These are phyloP conservation scores for Heliconius ismenius DNA, from an alignment of 2,888 invertebrate genomes.

Conservation along the genomic window DNA sequence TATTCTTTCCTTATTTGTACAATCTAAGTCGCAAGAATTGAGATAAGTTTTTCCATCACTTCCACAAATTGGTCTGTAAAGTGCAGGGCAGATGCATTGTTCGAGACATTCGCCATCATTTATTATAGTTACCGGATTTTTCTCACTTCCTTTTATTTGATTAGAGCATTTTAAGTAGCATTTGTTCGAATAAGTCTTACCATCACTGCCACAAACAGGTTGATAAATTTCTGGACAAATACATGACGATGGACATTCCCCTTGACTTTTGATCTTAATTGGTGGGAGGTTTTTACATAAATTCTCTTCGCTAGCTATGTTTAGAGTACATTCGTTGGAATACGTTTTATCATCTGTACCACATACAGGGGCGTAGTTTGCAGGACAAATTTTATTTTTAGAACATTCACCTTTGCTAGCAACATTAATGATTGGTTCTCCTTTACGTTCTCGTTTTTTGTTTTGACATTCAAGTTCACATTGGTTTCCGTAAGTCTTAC, in stretches of 20 bases:
- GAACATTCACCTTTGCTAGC: conserved; percentile 29
- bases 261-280: conserved; percentile 30
- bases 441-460: conserved; percentile 14
- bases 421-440: background rate
- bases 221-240: conserved; percentile 33
- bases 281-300: conserved; percentile 19
- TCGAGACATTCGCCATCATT: conserved; percentile 31
- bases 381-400: conserved; percentile 35
- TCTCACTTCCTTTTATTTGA: conserved; percentile 18
- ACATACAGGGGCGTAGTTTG: conserved; percentile 40
- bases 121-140: background rate
- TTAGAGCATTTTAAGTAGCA: conserved; percentile 37
- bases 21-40: conserved; percentile 23
- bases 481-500: conserved; percentile 47
- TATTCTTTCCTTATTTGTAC: conserved; percentile 26
- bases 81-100: conserved; percentile 36
- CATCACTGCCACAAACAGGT: conserved; percentile 46
- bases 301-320: conserved; percentile 40
- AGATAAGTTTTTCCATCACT: conserved; percentile 23
- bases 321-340: conserved; percentile 45
- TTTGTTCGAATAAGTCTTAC: conserved; percentile 41
- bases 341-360: conserved; percentile 42
- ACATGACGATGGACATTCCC: conserved; percentile 37
- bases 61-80: conserved; percentile 36
- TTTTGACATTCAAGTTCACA: conserved; percentile 45